phyloP scores from a whole-genome alignment of 2,888 invertebrate genomes.

The Petrolisthes manimaculis region DNA sequence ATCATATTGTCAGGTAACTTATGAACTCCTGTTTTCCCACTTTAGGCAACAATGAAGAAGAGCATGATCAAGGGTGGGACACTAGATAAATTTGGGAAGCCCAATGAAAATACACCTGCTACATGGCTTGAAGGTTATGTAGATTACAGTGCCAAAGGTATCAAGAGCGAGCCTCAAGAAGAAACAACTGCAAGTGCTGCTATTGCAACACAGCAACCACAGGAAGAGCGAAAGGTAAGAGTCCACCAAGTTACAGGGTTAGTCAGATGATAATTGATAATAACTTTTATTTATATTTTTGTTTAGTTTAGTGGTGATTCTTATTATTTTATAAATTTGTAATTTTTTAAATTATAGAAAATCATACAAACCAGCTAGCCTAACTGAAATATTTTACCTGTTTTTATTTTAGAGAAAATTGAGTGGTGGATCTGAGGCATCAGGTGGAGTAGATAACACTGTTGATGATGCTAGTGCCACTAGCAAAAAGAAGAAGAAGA shows the following conservation, averaged over 20 bases:
- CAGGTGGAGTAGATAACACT: slow-evolving; percentile 42
- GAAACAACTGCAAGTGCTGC: slow-evolving; percentile 71
- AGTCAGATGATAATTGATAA: too few species aligned
- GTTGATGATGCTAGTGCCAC: slow-evolving; percentile 67
- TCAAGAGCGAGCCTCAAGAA: slow-evolving; percentile 56
- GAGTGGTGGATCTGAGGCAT: slow-evolving; percentile 22
- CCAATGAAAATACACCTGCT: slow-evolving; percentile 94
- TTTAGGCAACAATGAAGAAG: slow-evolving; percentile 87
- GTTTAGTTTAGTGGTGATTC: too few species aligned
- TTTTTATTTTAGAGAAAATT: slow-evolving; percentile 26
- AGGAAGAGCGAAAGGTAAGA: not conserved
- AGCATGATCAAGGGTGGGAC: slow-evolving; percentile 89
- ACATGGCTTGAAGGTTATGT: slow-evolving; percentile 87
- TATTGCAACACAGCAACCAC: not conserved
- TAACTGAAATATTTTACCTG: not conserved
- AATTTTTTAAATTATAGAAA: too few species aligned
- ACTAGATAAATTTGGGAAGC: slow-evolving; percentile 94
- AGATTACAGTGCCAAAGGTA: slow-evolving; percentile 68
- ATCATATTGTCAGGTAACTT: too few species aligned
- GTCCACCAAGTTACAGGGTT: too few species aligned
- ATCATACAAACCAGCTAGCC: too few species aligned
- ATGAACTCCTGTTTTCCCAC: not conserved
- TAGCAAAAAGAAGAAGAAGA: slow-evolving; percentile 76
- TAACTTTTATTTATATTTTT: too few species aligned
- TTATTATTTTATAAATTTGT: too few species aligned